These are phyloP conservation scores for Cydia fagiglandana DNA, from an alignment of 1,140 invertebrate genomes.

Conservation along the genomic window DNA sequence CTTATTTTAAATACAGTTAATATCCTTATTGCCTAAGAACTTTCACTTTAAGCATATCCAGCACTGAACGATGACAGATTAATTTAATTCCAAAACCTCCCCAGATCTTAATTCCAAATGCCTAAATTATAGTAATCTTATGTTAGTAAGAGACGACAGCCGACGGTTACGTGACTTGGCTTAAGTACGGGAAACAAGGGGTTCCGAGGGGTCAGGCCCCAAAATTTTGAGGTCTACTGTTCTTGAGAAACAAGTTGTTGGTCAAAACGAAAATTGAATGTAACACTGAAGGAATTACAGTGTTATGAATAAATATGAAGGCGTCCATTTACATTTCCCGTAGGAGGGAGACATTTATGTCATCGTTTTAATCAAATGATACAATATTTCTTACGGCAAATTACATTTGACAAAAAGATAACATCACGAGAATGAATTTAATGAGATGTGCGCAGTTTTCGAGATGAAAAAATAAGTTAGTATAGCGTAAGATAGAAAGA, in stretches of 20 bases:
- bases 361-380: not conserved
- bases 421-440: not conserved
- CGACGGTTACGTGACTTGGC: too few species aligned
- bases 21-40: too few species aligned
- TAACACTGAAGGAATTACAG: not conserved
- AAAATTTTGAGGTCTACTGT: not conserved
- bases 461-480: not conserved
- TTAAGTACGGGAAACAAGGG: too few species aligned
- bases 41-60: too few species aligned
- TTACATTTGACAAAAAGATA: not conserved
- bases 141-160: too few species aligned
- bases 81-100: too few species aligned
- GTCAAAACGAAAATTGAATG: not conserved
- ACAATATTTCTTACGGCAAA: constrained; percentile 9
- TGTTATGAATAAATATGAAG: not conserved
- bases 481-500: too few species aligned
- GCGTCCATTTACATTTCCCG: constrained; percentile 16
- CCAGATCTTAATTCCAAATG: too few species aligned
- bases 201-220: too few species aligned
- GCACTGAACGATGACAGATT: too few species aligned
- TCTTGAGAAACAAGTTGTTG: not conserved
- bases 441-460: not conserved
- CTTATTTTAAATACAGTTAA: too few species aligned
- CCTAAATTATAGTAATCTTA: too few species aligned
- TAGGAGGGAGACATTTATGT: constrained; percentile 1